Base-by-base conservation (phyloP, 2,888 invertebrate genomes). In the Taenaris catops region DNA sequence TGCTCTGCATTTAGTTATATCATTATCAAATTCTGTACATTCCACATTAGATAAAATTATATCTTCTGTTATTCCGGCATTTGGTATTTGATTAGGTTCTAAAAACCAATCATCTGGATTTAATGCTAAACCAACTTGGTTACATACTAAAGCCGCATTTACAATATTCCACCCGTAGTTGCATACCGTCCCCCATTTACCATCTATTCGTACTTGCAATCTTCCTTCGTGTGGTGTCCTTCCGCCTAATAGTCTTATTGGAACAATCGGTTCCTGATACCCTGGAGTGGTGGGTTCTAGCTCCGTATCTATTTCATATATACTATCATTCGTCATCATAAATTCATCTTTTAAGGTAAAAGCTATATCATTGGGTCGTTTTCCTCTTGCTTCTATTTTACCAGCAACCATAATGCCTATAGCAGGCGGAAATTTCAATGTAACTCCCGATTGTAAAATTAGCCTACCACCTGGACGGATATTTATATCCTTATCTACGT, bases 331-430 rank as follows among this genome's bases (percentile, higher is more conserved):
- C 1, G 87, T 73, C 72, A 93, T 89, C 4, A 90, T 68, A 0
- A 93, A 88, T 63, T 94, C 94, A 54, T 95, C 92, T 64, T 94
- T 94, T 3, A 95, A 66, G 0, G 94, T 95, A 51, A 95, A 91
- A 25, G 91, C 87, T 28, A 96, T 95, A 56, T 94, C 94, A 59
- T 93, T 93, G 0, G 94, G 94, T 17, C 91, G 88, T 40, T 91
- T 90, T 1, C 96, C 96, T 53, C 92, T 89, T 0, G 96, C 96
- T 55, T 95, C 95, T 24, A 98, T 75, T 66, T 93, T 92, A 0
- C 98, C 98, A 21, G 97, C 97, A 1, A 99, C 93, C 93, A 99
- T 96, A 89, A 99, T 96, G 4, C 98, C 98, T 34, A 99, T 93
- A 10, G 96, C 92, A 1, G 97, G 95, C 34, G 96, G 95, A 72